Percentiles rank a stretch among this genome's conserved stretches.
Evolutionary conservation across 1,140 invertebrate species (phyloP).

Genomic region (Oscheius sp.): DNA sequence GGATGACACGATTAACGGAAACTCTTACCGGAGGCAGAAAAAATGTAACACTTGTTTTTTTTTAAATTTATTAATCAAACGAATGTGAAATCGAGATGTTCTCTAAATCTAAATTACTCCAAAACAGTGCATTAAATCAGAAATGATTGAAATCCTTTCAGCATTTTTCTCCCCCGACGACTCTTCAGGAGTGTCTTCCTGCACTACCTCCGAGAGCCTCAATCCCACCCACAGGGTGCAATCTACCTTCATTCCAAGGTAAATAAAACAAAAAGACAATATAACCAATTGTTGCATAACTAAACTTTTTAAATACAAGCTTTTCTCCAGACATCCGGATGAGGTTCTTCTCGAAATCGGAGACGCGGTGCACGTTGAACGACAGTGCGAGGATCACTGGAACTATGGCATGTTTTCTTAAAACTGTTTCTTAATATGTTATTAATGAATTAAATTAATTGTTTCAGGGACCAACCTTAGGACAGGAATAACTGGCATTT

Average conservation of each 20-base stretch:
- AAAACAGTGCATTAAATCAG: conserved; percentile 6
- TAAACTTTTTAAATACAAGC: background rate
- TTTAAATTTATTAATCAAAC: background rate
- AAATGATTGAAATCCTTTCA: conserved; percentile 41
- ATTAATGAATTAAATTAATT: background rate
- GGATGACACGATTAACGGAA: conserved; percentile 52
- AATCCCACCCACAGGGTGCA: conserved; percentile 89
- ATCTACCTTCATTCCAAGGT: conserved; percentile 83
- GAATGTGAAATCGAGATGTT: conserved; percentile 9
- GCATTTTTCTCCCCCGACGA: conserved; percentile 47
- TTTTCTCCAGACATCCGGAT: conserved; percentile 73
- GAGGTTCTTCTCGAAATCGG: conserved; percentile 95
- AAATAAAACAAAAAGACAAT: background rate
- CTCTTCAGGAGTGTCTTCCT: conserved; percentile 54
- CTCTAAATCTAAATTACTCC: background rate
- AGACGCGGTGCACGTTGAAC: conserved; percentile 91
- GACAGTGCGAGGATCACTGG: conserved; percentile 93
- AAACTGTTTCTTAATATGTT: background rate
- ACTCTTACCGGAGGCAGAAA: conserved; percentile 23
- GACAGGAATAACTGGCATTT: conserved; percentile 86
- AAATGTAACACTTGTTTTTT: conserved; percentile 44
- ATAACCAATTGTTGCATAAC: background rate
- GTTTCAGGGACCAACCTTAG: conserved; percentile 81
- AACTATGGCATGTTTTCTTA: conserved; percentile 83
- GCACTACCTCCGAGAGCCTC: conserved; percentile 70